phyloP scores from a whole-genome alignment of 2,797 vertebrate species.

The Pseudomugil gertrudae region DNA sequence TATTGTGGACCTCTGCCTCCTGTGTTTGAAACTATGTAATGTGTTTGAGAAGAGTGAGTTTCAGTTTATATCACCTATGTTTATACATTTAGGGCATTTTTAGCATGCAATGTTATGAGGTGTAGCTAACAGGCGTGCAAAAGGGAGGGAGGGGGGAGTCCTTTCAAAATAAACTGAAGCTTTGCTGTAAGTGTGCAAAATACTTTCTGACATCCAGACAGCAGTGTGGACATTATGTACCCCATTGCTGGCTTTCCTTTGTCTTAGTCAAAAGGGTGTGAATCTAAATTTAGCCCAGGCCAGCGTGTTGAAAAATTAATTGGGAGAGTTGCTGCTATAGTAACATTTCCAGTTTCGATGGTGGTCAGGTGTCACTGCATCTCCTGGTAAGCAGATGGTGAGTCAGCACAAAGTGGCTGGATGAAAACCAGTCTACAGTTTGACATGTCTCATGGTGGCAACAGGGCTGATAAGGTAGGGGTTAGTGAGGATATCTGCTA shows the following conservation, averaged over 20 bases:
- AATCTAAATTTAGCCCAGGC: conserved; percentile 67
- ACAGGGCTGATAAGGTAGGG: conserved; percentile 65
- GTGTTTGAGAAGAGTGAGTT: too few species aligned
- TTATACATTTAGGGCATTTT: background rate
- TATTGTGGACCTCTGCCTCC: conserved; percentile 75
- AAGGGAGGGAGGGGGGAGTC: too few species aligned
- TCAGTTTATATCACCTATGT: background rate
- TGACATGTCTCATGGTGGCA: conserved; percentile 50
- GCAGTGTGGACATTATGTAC: background rate
- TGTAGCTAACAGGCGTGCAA: too few species aligned
- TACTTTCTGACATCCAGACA: too few species aligned
- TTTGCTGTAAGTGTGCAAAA: too few species aligned
- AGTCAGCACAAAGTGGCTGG: conserved; percentile 21
- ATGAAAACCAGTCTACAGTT: conserved; percentile 55
- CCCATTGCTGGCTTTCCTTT: conserved; percentile 17
- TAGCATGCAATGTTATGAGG: too few species aligned
- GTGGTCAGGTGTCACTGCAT: conserved; percentile 71
- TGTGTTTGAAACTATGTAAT: background rate
- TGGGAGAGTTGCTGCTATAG: conserved; percentile 73
- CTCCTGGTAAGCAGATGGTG: conserved; percentile 40
- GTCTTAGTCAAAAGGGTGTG: conserved; percentile 45
- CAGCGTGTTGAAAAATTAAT: conserved; percentile 77
- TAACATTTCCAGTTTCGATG: conserved; percentile 65
- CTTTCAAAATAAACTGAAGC: too few species aligned
- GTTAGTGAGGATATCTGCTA: background rate